Percentiles rank a stretch among this genome's conserved stretches.
phyloP scores from a whole-genome alignment of 1,140 invertebrate genomes.

The Frieseomelitta varia region DNA sequence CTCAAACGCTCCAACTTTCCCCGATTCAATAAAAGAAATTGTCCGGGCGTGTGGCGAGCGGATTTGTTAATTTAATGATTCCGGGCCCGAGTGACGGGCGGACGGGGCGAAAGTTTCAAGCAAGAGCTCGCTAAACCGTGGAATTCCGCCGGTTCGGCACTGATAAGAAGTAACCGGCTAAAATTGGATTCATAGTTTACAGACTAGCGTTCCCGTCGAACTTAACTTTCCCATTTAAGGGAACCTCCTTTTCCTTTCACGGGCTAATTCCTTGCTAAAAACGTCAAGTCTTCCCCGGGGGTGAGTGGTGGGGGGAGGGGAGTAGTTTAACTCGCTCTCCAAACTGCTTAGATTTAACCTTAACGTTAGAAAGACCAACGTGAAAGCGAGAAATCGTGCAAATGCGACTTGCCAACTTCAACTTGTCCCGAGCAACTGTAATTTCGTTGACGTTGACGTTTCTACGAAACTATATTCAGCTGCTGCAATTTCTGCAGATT shows the following conservation, averaged over 20 bases:
- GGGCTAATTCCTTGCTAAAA: slow-evolving; percentile 38
- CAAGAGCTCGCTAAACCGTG: background rate
- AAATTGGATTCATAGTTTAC: slow-evolving; percentile 57
- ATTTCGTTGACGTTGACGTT: too few species aligned
- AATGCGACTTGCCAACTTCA: background rate
- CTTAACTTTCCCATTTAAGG: slow-evolving; percentile 51
- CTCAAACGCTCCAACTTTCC: slow-evolving; percentile 11
- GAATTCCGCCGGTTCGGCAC: slow-evolving; percentile 35
- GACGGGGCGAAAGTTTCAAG: slow-evolving; percentile 27
- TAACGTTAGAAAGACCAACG: background rate
- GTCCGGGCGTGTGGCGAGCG: slow-evolving; percentile 20
- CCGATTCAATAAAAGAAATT: slow-evolving; percentile 54
- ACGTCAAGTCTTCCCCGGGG: slow-evolving; percentile 5
- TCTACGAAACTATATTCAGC: too few species aligned
- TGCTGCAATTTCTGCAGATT: too few species aligned
- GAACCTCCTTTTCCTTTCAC: slow-evolving; percentile 18
- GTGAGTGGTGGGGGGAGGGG: too few species aligned
- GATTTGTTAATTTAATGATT: slow-evolving; percentile 55
- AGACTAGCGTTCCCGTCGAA: slow-evolving; percentile 36
- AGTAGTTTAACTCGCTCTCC: background rate
- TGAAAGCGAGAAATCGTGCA: background rate
- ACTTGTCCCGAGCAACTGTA: too few species aligned
- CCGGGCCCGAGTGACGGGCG: slow-evolving; percentile 16
- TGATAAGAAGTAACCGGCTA: slow-evolving; percentile 46
- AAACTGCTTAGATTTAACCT: slow-evolving; percentile 31